These are phyloP conservation scores for Ceratina australensis DNA, from an alignment of 1,140 invertebrate species.

Conservation along the genomic window DNA sequence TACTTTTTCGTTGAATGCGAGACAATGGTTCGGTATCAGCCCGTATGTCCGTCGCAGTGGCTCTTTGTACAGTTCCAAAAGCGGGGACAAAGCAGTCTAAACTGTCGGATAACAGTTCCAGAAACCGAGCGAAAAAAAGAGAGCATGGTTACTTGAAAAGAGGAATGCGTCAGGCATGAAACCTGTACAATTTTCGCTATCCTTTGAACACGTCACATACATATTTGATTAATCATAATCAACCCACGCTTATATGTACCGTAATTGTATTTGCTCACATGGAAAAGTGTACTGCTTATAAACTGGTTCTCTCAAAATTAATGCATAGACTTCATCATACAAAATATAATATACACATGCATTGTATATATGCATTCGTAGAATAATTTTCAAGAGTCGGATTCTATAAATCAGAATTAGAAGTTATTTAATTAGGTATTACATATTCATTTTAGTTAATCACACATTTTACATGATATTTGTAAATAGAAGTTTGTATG, in stretches of 20 bases:
- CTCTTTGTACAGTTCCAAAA: conserved; percentile 64
- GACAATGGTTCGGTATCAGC: conserved; percentile 56
- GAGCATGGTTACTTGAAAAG: conserved; percentile 12
- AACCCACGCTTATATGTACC: background rate
- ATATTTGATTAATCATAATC: background rate
- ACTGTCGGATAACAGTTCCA: conserved; percentile 46
- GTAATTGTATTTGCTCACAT: background rate
- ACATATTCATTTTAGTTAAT: too few species aligned
- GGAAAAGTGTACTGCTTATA: background rate
- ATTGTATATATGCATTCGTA: too few species aligned
- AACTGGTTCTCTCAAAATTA: too few species aligned
- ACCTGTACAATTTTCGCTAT: background rate
- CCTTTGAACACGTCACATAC: too few species aligned
- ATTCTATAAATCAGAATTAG: too few species aligned
- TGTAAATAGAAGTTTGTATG: too few species aligned
- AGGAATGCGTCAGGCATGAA: background rate
- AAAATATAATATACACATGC: too few species aligned
- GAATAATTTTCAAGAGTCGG: too few species aligned
- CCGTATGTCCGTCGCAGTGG: conserved; percentile 65
- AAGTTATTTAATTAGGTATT: too few species aligned
- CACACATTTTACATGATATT: too few species aligned
- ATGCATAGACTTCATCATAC: too few species aligned
- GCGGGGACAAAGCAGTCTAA: conserved; percentile 55
- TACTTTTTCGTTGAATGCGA: conserved; percentile 10
- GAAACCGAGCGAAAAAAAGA: background rate